A percentile compares a stretch with the other conserved stretches of the same genome.
Evolutionary conservation across 2,888 invertebrate species (phyloP).

Genomic region (Yponomeuta evonymella): DNA sequence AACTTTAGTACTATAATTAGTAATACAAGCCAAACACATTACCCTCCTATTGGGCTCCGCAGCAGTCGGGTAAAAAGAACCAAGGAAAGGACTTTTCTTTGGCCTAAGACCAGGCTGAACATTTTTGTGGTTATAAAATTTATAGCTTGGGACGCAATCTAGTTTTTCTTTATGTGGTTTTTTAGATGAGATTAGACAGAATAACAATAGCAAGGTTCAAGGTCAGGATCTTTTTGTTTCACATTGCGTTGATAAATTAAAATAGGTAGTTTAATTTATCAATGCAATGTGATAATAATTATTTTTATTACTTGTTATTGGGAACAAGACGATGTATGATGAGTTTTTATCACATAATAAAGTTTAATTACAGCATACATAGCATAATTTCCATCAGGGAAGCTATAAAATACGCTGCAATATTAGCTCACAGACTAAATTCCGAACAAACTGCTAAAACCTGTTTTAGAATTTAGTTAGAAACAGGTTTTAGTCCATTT

Average conservation of each 20-base stretch:
- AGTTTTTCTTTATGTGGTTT: neutral
- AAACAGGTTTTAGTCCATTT: constrained; percentile 16
- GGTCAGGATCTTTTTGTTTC: neutral
- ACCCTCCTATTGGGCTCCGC: too few species aligned
- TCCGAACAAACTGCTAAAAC: constrained; percentile 10
- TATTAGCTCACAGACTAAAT: neutral
- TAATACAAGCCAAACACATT: too few species aligned
- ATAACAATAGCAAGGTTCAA: neutral
- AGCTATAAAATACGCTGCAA: neutral
- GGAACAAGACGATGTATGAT: neutral
- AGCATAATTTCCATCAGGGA: neutral
- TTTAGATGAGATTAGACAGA: neutral
- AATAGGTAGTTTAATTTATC: too few species aligned
- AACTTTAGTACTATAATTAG: too few species aligned
- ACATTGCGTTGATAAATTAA: neutral
- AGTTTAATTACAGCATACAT: neutral
- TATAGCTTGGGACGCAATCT: too few species aligned
- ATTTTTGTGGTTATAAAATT: too few species aligned
- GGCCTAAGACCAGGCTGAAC: too few species aligned
- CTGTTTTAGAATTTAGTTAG: constrained; percentile 16
- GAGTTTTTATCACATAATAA: neutral
- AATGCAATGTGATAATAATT: neutral
- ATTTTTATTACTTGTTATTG: neutral
- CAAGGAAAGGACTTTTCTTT: too few species aligned
- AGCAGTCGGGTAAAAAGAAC: too few species aligned